Evolutionary conservation across 2,797 vertebrate species (phyloP), one percentile per base, ranked within the genome.

Genomic region (Neopelma chrysocephalum): DNA sequence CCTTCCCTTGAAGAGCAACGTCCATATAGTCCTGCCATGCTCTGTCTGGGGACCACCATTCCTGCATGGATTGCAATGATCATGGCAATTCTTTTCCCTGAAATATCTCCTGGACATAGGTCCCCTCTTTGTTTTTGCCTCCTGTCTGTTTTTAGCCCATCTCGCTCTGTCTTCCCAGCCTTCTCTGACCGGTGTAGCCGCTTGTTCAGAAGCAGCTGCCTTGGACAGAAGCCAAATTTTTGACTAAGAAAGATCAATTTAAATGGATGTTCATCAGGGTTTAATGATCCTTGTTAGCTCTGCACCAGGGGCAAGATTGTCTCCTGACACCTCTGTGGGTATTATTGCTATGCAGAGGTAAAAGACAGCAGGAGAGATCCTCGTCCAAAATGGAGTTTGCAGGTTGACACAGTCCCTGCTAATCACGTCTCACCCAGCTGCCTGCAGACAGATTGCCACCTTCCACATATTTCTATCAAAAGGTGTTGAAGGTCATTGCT

Each of bases 201-300:
- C 51, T 38, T 0, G 0, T 15, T 56, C 27, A 36, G 36, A 29
- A 78, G n/a, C 1, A 0, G 51, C 69, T 79, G 65, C 90, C 88
- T 78, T 84, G 90, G 78, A 29, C 34, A 58, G 40, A 3, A 82
- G 78, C 81, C 94, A 93, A 42, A 7, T 34, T 89, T 94, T 89
- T 87, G 66, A 43, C 90, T 84, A 60, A 53, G 54, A 45, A 91
- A 68, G 61, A 96, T 96, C 73, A 14, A 87, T 96, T 93, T 92
- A 82, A 94, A 93, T 64, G 66, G 78, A 45, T 92, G 66, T 89
- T 97, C 93, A 93, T 95, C 88, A 84, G 78, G 51, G 83, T 73
- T 96, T 96, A 96, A 96, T 89, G 94, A 94, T 83, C 86, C 92
- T 93, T 92, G 86, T 95, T 94, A 96, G 89, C 51, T 56, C 70